Base-by-base conservation (phyloP, 2,797 vertebrate genomes). In the Ciconia nigra region DNA sequence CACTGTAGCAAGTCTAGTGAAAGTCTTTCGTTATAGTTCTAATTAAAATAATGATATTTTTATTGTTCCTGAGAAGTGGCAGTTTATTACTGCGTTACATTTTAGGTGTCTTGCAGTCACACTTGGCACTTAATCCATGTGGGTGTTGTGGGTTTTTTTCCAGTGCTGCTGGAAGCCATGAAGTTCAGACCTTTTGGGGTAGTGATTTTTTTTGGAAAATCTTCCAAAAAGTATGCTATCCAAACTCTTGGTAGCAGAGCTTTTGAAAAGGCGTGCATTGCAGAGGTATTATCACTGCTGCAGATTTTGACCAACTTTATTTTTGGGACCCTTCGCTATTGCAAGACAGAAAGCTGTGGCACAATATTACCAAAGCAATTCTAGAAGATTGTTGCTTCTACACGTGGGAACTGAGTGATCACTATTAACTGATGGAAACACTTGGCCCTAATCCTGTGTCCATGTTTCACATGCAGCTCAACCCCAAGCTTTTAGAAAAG, bases 31-130 rank as follows among this genome's bases (percentile, higher is more conserved):
- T 95, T 96, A 76, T 33, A 93, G 81, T 66, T 54, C 93, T 96
- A 94, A 96, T 97, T 97, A 96, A 97, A 98, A 96, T 97, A 96
- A 91, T 87, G 87, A 93, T 94, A 86, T 93, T 97, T 97, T 97
- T 97, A 97, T 97, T 96, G 89, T 97, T 89, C 90, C 87, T 55
- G 54, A 93, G 93, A 90, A 95, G 87, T 58, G n/a, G 19, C 74
- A 90, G 47, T 94, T 89, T 82, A 46, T 97, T 86, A 62, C 83
- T 11, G 10, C 7, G 10, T 92, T 95, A 92, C 61, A 59, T 89
- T 94, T 89, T 76, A 92, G 82, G 42, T 94, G 89, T 87, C 90
- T 96, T 88, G 76, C 65, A 96, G 26, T 71, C 84, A 95, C 79
- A 59, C 72, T 89, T 96, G 89, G 65, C 76, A 78, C 54, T 89